phyloP scores from a whole-genome alignment of 2,113 vertebrate species.

The Psittacus erithacus region DNA sequence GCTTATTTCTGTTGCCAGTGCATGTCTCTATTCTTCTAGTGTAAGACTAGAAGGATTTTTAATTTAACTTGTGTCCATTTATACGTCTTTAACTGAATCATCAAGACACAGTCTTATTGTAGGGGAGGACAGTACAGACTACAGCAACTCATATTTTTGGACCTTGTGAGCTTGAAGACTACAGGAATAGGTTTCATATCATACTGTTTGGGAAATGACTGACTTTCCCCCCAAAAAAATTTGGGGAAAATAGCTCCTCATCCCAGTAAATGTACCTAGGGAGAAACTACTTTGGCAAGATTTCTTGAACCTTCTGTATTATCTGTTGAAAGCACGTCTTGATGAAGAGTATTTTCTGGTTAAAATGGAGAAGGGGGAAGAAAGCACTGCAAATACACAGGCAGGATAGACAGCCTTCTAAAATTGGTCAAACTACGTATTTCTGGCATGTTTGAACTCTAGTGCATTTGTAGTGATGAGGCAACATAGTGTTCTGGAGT shows the following conservation, averaged over 20 bases:
- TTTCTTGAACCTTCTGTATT: background rate
- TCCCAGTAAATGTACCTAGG: background rate
- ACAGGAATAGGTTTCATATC: background rate
- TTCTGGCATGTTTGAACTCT: background rate
- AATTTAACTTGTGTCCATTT: background rate
- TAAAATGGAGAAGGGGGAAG: background rate
- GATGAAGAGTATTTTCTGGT: background rate
- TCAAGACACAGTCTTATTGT: background rate
- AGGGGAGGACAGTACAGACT: background rate
- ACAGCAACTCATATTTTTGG: background rate
- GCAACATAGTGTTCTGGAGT: background rate
- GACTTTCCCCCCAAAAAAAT: background rate
- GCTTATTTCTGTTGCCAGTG: background rate
- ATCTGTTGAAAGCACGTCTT: background rate
- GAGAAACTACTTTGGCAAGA: background rate
- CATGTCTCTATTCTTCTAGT: background rate
- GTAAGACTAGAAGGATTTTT: background rate
- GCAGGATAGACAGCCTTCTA: background rate
- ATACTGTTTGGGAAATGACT: background rate
- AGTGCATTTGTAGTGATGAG: background rate
- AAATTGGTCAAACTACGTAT: accelerated
- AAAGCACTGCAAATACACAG: background rate
- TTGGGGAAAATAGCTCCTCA: background rate
- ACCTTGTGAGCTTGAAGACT: background rate
- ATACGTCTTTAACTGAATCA: background rate